phyloP scores from a whole-genome alignment of 2,888 invertebrate genomes.

The Drosophila sordidapex region DNA sequence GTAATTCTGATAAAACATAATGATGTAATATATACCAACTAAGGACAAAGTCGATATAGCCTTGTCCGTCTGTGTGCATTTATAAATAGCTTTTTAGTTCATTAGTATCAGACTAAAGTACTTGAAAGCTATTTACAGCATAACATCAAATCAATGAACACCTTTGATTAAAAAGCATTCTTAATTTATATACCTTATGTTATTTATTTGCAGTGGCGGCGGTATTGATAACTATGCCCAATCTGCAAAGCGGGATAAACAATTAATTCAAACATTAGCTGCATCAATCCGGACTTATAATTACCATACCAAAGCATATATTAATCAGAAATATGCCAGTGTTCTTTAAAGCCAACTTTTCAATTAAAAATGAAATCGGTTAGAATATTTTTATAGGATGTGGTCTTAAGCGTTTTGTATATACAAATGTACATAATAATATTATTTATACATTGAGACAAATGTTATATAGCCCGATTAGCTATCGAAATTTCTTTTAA shows the following conservation, averaged over 20 bases:
- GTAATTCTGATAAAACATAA: background rate
- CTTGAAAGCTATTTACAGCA: background rate
- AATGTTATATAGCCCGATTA: slow-evolving; percentile 33
- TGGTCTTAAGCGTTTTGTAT: slow-evolving; percentile 56
- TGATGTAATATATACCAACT: background rate
- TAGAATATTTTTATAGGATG: slow-evolving; percentile 63
- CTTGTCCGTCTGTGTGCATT: background rate
- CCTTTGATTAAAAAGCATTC: background rate
- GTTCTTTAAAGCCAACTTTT: slow-evolving; percentile 80
- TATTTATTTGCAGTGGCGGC: slow-evolving; percentile 65
- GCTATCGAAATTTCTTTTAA: slow-evolving; percentile 12
- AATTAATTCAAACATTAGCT: slow-evolving; percentile 88
- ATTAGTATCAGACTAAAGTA: background rate
- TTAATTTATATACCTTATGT: background rate
- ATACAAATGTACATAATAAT: slow-evolving; percentile 55
- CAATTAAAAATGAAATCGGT: slow-evolving; percentile 32
- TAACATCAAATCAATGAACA: background rate
- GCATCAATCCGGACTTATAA: slow-evolving; percentile 89
- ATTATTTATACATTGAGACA: slow-evolving; percentile 38
- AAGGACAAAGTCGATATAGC: background rate
- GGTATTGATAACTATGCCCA: slow-evolving; percentile 70
- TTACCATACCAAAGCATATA: slow-evolving; percentile 91
- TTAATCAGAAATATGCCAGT: slow-evolving; percentile 90
- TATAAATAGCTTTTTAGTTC: background rate
- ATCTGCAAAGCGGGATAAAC: slow-evolving; percentile 85